Conservation (phyloP, 1,140 invertebrate genomes). For the Epicauta chinensis region DNA sequence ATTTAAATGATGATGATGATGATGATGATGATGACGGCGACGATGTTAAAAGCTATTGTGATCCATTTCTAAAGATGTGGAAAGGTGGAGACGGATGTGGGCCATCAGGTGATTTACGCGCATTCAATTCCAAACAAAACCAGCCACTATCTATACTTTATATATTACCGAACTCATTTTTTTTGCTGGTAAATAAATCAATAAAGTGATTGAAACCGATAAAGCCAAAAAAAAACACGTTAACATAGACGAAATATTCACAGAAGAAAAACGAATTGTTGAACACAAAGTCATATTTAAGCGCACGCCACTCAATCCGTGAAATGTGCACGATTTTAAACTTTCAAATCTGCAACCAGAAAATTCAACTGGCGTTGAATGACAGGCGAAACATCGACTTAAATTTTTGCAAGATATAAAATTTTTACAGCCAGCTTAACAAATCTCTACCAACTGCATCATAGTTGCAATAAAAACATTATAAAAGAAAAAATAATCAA, state of each 20-base stretch:
- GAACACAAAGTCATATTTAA: conserved; percentile 12
- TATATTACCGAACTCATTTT: too few species aligned
- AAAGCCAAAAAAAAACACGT: not conserved
- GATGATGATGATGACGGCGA: not conserved
- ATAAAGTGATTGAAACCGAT: too few species aligned
- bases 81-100: too few species aligned
- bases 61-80: too few species aligned
- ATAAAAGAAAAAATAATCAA: too few species aligned
- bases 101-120: too few species aligned
- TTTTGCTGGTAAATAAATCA: too few species aligned
- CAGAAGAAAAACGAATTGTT: conserved; percentile 3
- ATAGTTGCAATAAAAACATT: too few species aligned
- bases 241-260: conserved; percentile 9
- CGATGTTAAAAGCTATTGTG: conserved; percentile 14
- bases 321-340: conserved; percentile 4
- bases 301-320: conserved; percentile 11
- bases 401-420: not conserved
- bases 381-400: conserved; percentile 14
- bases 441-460: too few species aligned
- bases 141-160: too few species aligned
- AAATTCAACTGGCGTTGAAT: conserved; percentile 10
- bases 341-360: conserved; percentile 1
- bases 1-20: conserved; percentile 6
- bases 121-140: too few species aligned
- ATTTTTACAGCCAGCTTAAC: too few species aligned